phyloP scores from a whole-genome alignment of 2,113 vertebrate genomes.

The Pangasianodon hypophthalmus region DNA sequence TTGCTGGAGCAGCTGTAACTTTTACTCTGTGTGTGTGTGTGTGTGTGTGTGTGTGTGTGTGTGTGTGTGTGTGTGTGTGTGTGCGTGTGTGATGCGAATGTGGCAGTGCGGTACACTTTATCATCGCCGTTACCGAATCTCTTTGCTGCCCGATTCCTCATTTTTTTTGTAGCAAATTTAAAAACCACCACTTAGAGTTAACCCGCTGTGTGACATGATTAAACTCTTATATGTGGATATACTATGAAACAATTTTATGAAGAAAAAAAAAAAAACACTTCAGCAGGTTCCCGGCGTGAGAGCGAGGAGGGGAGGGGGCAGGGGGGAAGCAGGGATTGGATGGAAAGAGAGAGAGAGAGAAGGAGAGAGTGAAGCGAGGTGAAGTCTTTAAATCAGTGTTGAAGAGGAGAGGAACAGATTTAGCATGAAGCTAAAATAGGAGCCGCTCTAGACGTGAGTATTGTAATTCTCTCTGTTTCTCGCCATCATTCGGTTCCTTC shows the following conservation, averaged over 20 bases:
- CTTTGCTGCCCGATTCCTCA: background rate
- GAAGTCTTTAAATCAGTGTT: constrained; percentile 24
- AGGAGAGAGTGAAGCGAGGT: background rate
- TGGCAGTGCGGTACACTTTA: constrained; percentile 29
- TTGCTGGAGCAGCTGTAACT: constrained; percentile 20
- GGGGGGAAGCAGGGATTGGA: constrained; percentile 18
- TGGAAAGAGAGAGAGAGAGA: background rate
- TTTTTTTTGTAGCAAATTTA: too few relatives aligned
- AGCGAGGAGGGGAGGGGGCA: background rate
- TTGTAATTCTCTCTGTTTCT: background rate
- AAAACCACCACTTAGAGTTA: too few relatives aligned
- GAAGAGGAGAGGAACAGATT: constrained; percentile 7
- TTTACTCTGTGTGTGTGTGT: constrained; percentile 27
- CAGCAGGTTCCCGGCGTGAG: constrained; percentile 26
- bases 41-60: constrained; percentile 35
- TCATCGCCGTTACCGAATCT: constrained; percentile 21
- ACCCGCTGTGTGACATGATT: background rate
- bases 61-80: background rate
- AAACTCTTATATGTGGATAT: constrained; percentile 18
- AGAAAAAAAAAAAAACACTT: background rate
- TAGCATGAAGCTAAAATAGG: constrained; percentile 13
- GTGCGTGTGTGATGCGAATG: constrained; percentile 6
- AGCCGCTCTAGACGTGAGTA: constrained; percentile 17
- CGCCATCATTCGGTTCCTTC: background rate
- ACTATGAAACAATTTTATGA: background rate